Base-by-base conservation (phyloP, 1,140 invertebrate genomes). In the Apocrypta bakeri region DNA sequence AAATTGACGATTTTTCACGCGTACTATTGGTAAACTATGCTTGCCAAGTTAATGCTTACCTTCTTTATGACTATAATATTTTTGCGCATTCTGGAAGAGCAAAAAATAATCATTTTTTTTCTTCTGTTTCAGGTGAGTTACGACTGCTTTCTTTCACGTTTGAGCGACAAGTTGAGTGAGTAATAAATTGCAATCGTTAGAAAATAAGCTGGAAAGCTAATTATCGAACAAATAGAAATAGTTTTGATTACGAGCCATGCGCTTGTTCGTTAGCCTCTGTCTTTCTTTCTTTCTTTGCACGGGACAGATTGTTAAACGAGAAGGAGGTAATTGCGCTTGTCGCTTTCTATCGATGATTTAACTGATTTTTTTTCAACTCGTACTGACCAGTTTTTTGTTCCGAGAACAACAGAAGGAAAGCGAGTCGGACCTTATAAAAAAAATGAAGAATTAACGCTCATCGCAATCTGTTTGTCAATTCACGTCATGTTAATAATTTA, bases 111-210 rank as follows among this genome's bases (percentile, higher is more conserved):
- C 21, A 8, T 77, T 66, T 66, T 66, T 66, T 66, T 29, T 25
- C 33, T 37, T 27, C 12, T 79, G 42, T 80, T 80, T 25, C 79
- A 80, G 79, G 79, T 80, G 69, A 73, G 79, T 71, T 33, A 14
- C 17, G 37, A 25, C 9, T 4, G 9, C 63, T 66, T 29, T 66
- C 24, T 11, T 25, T 24, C 63, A 2, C 25, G 24, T 63, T 63
- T 24, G 4, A 63, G 61, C 63, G 63, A 64, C 25, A 64, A 64
- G 11, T 25, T 66, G 63, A 66, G 63, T 66, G 27, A 66, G 63
- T 27, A 27, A 66, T 66, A 66, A 66, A 66, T 66, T 56, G 48
- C 48, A 56, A 4, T n/a, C 48, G 48, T n/a, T 21, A n/a, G 48
- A 56, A 56, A 56, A 56, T 56, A n/a, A 56, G 21, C 48, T 7